Base-by-base conservation (phyloP, 2,113 vertebrate species). In the Taxidea taxus region DNA sequence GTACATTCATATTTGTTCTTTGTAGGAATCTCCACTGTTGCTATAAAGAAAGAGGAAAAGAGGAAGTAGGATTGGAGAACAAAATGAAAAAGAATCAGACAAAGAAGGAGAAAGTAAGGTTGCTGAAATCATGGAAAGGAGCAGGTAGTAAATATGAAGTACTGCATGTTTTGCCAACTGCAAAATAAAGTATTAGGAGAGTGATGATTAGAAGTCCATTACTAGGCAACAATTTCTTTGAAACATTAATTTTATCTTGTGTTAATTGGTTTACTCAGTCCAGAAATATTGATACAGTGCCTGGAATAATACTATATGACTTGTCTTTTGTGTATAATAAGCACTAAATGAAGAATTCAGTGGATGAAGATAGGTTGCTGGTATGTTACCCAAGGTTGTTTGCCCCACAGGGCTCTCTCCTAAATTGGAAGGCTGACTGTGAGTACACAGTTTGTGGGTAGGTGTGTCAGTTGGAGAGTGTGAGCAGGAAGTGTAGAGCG, bases 231-330 rank as follows among this genome's bases (percentile, higher is more conserved):
- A 15, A 3, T 23, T 75, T 96, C 54, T 92, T 81, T 62, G 90
- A 94, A 66, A 31, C 34, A 34, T 82, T 54, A 66, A 72, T 80
- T 62, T 97, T n/a, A 49, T 74, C 56, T 92, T 82, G 96, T 70
- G 37, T 88, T 87, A 70, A n/a, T 91, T 87, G 83, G 44, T 39
- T 92, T 92, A 56, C 27, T 31, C 66, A 66, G n/a, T 72, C 81
- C 49, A 44, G 51, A 70, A 87, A 77, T 81, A 92, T 72, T 86
- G 25, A 27, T 18, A 27, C 4, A 49, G 21, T 21, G 16, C 37
- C 47, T 8, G 56, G 16, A 23, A 34, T 68, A 78, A 68, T 56
- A 7, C 18, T 39, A 12, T 54, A 16, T 58, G 42, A 21, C 64
- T 47, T 96, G 49, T 75, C 18, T 49, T 68, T 68, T 75, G 49